Conservation (phyloP, 2,888 invertebrate species). For the Pterobdella sp. region DNA sequence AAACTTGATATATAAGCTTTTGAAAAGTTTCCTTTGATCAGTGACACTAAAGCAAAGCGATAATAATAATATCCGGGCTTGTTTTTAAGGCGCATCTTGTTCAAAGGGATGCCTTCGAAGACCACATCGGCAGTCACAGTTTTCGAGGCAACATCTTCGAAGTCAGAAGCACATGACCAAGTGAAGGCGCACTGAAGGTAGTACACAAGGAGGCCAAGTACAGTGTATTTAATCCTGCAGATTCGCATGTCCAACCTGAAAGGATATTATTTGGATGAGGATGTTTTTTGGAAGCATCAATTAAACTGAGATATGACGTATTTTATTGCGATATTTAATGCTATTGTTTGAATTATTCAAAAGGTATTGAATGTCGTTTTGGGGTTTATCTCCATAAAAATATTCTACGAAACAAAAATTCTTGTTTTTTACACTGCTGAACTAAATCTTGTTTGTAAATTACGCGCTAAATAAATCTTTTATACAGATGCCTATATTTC, state of each 20-base stretch:
- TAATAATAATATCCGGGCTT: slow-evolving; percentile 21
- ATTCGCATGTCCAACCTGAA: slow-evolving; percentile 9
- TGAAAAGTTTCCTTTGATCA: slow-evolving; percentile 16
- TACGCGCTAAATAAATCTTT: no score
- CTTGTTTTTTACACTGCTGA: no score
- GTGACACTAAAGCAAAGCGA: not conserved
- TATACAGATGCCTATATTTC: no score
- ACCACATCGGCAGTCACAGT: slow-evolving; percentile 26
- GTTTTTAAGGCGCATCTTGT: not conserved
- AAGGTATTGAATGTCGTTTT: not conserved
- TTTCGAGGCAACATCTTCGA: slow-evolving; percentile 28
- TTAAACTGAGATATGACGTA: not conserved
- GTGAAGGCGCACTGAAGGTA: slow-evolving; percentile 26
- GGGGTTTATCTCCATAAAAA: not conserved
- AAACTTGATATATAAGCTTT: not conserved
- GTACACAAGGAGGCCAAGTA: slow-evolving; percentile 25
- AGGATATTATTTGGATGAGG: not conserved
- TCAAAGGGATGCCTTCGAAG: slow-evolving; percentile 12
- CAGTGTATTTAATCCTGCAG: slow-evolving; percentile 25
- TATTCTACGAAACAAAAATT: no score
- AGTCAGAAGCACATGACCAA: slow-evolving; percentile 19
- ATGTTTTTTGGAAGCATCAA: not conserved
- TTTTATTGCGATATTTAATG: slow-evolving; percentile 2
- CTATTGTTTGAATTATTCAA: not conserved
- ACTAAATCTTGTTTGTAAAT: no score